Evolutionary conservation across 2,113 vertebrate species (phyloP).

Genomic region (Lepus europaeus): DNA sequence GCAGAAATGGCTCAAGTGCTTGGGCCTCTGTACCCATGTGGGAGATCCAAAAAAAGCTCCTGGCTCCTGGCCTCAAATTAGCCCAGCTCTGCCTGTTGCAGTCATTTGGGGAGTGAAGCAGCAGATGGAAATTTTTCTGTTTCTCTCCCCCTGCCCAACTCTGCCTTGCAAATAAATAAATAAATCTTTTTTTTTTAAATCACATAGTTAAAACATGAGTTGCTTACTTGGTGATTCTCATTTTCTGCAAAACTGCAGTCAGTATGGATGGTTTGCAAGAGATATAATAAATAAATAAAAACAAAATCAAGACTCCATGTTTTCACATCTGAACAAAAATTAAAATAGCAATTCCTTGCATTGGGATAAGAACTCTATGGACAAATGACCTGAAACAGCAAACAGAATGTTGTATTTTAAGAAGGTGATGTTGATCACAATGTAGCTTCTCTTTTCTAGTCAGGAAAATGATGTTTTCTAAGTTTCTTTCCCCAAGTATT

Average conservation of each 20-base stretch:
- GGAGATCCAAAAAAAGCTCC: too few relatives aligned
- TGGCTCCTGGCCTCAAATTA: too few relatives aligned
- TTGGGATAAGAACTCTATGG: background rate
- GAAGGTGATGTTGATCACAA: background rate
- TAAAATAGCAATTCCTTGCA: background rate
- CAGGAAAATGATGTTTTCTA: background rate
- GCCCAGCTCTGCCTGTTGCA: too few relatives aligned
- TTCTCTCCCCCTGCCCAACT: too few relatives aligned
- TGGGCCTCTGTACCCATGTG: too few relatives aligned
- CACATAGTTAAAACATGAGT: background rate
- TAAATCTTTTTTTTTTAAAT: too few relatives aligned
- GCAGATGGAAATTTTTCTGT: too few relatives aligned
- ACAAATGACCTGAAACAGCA: background rate
- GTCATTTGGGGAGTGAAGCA: too few relatives aligned
- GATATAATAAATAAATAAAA: background rate
- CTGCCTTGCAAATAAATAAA: too few relatives aligned
- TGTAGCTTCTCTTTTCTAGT: background rate
- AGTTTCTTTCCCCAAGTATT: background rate
- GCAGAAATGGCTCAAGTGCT: too few relatives aligned
- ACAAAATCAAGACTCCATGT: background rate
- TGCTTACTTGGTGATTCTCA: background rate
- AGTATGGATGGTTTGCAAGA: background rate
- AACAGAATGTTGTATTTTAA: background rate
- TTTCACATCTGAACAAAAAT: background rate
- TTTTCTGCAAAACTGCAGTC: background rate